Percentiles rank a stretch among this genome's conserved stretches.
Conservation (phyloP, 2,113 vertebrate species). For the Sylvilagus bachmani region DNA sequence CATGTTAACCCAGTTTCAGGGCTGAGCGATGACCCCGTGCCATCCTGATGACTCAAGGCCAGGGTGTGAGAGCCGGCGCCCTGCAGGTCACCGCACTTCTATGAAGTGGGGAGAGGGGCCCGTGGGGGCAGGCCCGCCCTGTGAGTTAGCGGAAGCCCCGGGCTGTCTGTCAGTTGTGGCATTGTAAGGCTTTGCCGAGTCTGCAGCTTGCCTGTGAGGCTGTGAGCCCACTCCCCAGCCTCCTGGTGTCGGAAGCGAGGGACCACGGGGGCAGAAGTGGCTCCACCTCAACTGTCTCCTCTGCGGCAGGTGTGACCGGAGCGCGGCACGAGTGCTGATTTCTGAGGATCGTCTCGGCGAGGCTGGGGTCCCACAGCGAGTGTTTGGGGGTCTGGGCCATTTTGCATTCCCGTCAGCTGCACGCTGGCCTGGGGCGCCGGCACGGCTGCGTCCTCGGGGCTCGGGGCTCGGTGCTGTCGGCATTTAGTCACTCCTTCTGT, state of each 20-base stretch:
- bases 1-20: neutral
- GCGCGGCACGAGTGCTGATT: no score
- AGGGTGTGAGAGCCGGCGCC: neutral
- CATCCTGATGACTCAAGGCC: neutral
- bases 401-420: fast-evolving
- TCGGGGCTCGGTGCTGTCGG: fast-evolving
- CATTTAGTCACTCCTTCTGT: neutral
- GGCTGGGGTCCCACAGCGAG: fast-evolving
- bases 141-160: no score
- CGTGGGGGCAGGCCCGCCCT: no score
- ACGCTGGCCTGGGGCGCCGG: fast-evolving
- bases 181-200: no score
- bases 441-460: fast-evolving
- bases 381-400: fast-evolving
- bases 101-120: neutral
- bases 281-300: no score
- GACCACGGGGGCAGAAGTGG: neutral
- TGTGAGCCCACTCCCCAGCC: no score
- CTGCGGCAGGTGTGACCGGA: no score
- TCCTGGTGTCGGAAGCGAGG: neutral
- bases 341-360: neutral
- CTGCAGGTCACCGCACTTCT: neutral
- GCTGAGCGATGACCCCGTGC: neutral
- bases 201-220: neutral
- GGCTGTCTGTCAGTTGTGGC: neutral